These are phyloP conservation scores for Lerista edwardsae DNA, from an alignment of 2,797 vertebrate species.

Conservation along the genomic window DNA sequence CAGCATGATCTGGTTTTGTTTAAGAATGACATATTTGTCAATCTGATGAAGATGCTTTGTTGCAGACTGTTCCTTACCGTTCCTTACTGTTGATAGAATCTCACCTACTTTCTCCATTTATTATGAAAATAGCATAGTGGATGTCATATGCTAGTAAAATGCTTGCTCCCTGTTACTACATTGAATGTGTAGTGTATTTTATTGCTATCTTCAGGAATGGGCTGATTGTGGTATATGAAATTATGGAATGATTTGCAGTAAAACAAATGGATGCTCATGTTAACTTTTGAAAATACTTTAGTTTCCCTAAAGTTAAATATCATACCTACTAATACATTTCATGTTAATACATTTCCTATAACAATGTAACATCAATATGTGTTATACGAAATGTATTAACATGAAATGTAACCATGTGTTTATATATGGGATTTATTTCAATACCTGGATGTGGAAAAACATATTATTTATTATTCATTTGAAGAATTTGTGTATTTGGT, in stretches of 20 bases:
- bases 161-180: constrained; percentile 59
- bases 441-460: neutral
- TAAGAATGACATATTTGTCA: constrained; percentile 68
- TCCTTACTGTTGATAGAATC: constrained; percentile 70
- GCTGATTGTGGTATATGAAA: constrained; percentile 50
- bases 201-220: constrained; percentile 60
- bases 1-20: constrained; percentile 65
- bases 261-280: constrained; percentile 10
- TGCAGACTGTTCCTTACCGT: too few relatives aligned
- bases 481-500: too few relatives aligned
- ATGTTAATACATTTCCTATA: neutral
- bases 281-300: constrained; percentile 45
- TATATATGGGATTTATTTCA: neutral
- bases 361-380: neutral
- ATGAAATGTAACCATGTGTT: neutral
- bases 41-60: constrained; percentile 70
- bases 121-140: constrained; percentile 71
- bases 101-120: constrained; percentile 70
- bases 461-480: neutral
- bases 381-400: too few relatives aligned
- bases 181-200: constrained; percentile 45
- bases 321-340: neutral
- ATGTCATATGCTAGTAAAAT: constrained; percentile 68
- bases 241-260: constrained; percentile 20
- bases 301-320: constrained; percentile 21